These are phyloP conservation scores for Parambassis ranga DNA, from an alignment of 2,797 vertebrate genomes.

Conservation along the genomic window DNA sequence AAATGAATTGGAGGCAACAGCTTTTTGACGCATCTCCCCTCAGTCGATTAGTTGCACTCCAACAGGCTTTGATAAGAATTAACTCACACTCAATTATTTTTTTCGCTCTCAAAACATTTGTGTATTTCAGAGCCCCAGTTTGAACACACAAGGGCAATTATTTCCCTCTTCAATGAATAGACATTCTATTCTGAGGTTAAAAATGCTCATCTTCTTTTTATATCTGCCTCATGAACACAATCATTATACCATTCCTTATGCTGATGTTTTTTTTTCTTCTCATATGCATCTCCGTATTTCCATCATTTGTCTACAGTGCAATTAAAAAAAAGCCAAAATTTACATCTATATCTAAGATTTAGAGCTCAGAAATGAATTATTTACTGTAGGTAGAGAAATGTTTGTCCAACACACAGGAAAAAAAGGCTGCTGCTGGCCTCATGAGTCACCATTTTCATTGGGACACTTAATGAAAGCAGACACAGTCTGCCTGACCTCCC, in stretches of 20 bases:
- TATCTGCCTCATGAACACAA: constrained; percentile 10
- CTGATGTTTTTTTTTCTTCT: constrained; percentile 1
- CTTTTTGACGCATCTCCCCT: constrained; percentile 75
- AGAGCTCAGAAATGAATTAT: constrained; percentile 23
- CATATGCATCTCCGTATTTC: background rate
- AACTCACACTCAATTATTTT: constrained; percentile 80
- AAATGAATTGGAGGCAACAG: constrained; percentile 75
- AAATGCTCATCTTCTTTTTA: constrained; percentile 43
- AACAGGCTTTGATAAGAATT: constrained; percentile 83
- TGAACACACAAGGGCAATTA: constrained; percentile 70
- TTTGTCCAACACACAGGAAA: constrained; percentile 24
- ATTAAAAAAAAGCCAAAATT: constrained; percentile 15
- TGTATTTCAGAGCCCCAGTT: constrained; percentile 64
- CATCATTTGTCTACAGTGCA: background rate
- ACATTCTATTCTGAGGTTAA: constrained; percentile 51
- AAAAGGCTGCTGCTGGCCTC: constrained; percentile 27
- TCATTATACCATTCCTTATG: constrained; percentile 1
- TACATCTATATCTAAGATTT: constrained; percentile 11
- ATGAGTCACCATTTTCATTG: constrained; percentile 65
- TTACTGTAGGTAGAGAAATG: constrained; percentile 20
- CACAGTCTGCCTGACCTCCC: constrained; percentile 57
- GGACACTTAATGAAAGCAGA: constrained; percentile 65
- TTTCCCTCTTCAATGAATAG: constrained; percentile 52
- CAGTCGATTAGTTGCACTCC: constrained; percentile 81
- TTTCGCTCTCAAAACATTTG: constrained; percentile 69